A percentile compares a stretch with the other conserved stretches of the same genome.
Conservation (phyloP, 35 echinoderm and acorn worm genomes). For the Chiridota heheva region DNA sequence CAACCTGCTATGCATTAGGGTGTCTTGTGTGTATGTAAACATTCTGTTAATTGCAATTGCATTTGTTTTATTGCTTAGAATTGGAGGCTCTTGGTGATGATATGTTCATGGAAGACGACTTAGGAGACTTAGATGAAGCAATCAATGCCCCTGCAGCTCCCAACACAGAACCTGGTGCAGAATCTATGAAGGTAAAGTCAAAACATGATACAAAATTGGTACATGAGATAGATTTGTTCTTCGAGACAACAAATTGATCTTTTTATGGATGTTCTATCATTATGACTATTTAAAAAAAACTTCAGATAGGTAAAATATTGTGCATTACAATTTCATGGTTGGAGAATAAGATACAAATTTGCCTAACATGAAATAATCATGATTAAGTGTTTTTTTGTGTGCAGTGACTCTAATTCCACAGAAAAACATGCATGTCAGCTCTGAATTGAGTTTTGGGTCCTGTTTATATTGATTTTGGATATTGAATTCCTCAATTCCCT, state of each 20-base stretch:
- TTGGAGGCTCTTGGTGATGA: conserved; percentile 96
- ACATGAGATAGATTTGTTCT: background rate
- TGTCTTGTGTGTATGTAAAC: too few species aligned
- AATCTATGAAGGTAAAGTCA: conserved; percentile 85
- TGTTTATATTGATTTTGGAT: too few species aligned
- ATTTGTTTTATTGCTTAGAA: conserved; percentile 68
- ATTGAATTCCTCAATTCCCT: too few species aligned
- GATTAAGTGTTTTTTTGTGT: too few species aligned
- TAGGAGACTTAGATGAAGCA: conserved; percentile 82
- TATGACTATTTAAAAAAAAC: background rate
- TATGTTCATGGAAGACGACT: conserved; percentile 78
- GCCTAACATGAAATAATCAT: too few species aligned
- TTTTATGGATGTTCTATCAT: background rate
- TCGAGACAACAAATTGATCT: background rate
- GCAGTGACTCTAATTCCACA: too few species aligned
- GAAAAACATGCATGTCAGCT: too few species aligned
- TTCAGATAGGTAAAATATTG: background rate
- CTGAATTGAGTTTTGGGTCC: too few species aligned
- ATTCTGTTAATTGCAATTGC: too few species aligned
- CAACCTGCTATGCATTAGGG: too few species aligned
- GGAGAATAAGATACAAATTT: too few species aligned
- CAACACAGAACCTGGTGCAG: conserved; percentile 69
- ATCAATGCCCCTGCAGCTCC: conserved; percentile 77
- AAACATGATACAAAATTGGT: background rate
- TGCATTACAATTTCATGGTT: background rate